Conservation (phyloP, 1,140 invertebrate genomes). For the Tetraneura akinire region DNA sequence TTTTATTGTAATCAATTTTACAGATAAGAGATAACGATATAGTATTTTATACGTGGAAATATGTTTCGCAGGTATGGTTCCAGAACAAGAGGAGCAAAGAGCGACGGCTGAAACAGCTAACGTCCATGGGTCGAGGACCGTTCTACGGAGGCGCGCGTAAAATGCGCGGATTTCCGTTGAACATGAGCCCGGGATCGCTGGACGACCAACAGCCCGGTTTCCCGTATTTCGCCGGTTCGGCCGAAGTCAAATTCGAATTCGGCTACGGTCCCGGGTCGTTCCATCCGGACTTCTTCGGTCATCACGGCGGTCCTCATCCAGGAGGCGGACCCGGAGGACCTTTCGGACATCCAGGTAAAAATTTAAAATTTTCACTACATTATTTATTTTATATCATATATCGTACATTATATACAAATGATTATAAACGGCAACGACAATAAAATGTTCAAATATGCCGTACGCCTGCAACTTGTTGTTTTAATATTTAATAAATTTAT, state of each 20-base stretch:
- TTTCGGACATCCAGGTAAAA: conserved; percentile 57
- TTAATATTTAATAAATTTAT: no score
- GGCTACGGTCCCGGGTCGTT: conserved; percentile 83
- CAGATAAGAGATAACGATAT: no score
- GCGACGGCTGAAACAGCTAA: conserved; percentile 86
- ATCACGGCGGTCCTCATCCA: conserved; percentile 74
- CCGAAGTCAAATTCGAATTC: conserved; percentile 87
- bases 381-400: no score
- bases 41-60: no score
- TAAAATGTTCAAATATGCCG: no score
- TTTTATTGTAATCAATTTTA: no score
- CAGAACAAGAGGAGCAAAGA: conserved; percentile 99
- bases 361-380: no score
- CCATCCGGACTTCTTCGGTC: conserved; percentile 86
- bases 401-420: no score
- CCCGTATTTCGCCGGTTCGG: conserved; percentile 74
- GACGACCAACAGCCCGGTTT: conserved; percentile 79
- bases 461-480: no score
- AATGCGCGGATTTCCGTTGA: conserved; percentile 87
- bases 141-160: conserved; percentile 88
- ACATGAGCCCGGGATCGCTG: conserved; percentile 79
- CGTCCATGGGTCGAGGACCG: conserved; percentile 86
- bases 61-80: conserved; percentile 93
- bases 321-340: conserved; percentile 52
- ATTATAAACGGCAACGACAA: no score